Base-by-base conservation (phyloP, 2,888 invertebrate genomes). In the Autographa gamma region DNA sequence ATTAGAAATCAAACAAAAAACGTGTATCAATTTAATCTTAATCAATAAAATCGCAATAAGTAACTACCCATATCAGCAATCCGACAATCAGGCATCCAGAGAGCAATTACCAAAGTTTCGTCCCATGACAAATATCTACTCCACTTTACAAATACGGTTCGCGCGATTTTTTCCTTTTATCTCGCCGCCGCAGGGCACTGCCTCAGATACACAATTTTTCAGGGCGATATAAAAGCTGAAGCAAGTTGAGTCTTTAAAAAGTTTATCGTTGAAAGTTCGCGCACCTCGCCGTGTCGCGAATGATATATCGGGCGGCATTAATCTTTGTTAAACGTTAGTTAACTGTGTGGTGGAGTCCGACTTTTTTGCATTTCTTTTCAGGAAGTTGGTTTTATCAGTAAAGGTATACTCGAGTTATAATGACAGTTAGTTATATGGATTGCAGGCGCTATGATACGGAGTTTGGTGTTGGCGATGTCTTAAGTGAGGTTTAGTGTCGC, bases 211-310 rank as follows among this genome's bases (percentile, higher is more conserved):
- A 95, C 94, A 94, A 94, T 95, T 95, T 95, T 95, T 95, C 94
- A 95, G 90, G 86, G 88, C 91, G 94, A 94, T 94, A 94, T 94
- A 92, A 87, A 87, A 89, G 86, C 86, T 86, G 86, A 84, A 87
- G 86, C 88, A 90, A 93, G 89, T 93, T 90, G 91, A 95, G 94
- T 95, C 94, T 94, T 95, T 95, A 95, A 95, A 83, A 95, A 95
- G 94, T 95, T 95, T 94, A 95, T 95, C 95, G 90, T 86, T 86
- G 87, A 90, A 93, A 93, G 92, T 94, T 93, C 85, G 93, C 92
- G 89, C 92, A 93, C 93, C 93, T 92, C 89, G 88, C 84, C 86
- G 88, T 87, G 90, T 86, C 90, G 87, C 86, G 88, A 86, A 93
- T 95, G 95, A 94, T 93, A 91, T 93, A 94, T 93, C 93, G 92